Evolutionary conservation across 1,140 invertebrate species (phyloP).

Genomic region (Apis cerana): DNA sequence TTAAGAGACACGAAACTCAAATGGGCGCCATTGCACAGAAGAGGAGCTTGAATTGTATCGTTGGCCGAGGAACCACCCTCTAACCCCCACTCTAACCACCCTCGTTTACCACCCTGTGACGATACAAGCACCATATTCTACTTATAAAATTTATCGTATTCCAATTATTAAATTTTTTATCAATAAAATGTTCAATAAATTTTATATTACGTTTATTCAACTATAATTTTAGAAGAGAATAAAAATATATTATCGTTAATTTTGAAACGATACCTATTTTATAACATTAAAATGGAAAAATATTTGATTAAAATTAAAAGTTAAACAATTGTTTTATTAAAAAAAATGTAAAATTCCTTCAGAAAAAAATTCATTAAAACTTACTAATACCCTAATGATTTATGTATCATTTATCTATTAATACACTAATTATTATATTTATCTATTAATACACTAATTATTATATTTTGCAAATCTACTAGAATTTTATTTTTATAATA

Average conservation of each 20-base stretch:
- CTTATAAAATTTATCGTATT: conserved; percentile 2
- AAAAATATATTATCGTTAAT: not conserved
- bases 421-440: too few relatives aligned
- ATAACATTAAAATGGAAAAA: not conserved
- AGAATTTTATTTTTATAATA: too few relatives aligned
- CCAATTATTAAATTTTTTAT: not conserved
- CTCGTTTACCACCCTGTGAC: conserved; percentile 32
- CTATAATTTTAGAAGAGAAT: not conserved
- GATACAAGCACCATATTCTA: conserved; percentile 21
- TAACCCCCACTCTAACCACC: conserved; percentile 56
- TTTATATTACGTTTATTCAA: not conserved
- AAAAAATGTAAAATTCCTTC: not conserved
- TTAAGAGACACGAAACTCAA: conserved; percentile 7
- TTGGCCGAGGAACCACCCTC: conserved; percentile 51
- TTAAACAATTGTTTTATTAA: not conserved
- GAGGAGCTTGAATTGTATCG: conserved; percentile 50
- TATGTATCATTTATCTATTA: too few relatives aligned
- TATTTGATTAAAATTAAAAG: not conserved
- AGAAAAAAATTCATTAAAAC: not conserved
- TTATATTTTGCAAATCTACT: too few relatives aligned
- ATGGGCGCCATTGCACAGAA: conserved; percentile 56
- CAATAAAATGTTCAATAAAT: not conserved
- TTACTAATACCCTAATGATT: too few relatives aligned
- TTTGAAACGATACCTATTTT: not conserved
- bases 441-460: too few relatives aligned